Conservation (phyloP, 2,797 vertebrate species). For the Pelochelys cantorii region DNA sequence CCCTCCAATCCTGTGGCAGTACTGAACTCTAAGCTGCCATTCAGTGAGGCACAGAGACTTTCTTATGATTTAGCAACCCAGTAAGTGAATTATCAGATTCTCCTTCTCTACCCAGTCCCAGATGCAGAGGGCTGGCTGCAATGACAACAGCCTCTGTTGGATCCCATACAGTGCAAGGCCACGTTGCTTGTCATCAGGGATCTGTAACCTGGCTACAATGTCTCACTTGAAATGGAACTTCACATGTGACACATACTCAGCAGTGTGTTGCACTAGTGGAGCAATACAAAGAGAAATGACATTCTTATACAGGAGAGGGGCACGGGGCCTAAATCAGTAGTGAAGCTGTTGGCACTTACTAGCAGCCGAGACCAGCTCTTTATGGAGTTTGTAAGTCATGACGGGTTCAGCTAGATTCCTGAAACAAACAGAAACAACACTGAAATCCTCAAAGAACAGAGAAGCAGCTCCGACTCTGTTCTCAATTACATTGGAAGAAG, state of each 20-base stretch:
- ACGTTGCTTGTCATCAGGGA: background rate
- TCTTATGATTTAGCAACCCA: background rate
- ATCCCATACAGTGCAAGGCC: background rate
- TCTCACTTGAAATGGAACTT: background rate
- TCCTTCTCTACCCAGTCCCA: background rate
- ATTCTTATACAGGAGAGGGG: background rate
- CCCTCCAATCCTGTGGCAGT: background rate
- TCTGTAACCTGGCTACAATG: background rate
- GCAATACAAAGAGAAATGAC: background rate
- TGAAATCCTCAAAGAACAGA: constrained; percentile 4
- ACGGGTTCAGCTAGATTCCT: constrained; percentile 97
- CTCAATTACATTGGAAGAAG: fast-evolving
- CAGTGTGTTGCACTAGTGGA: no score
- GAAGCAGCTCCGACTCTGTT: background rate
- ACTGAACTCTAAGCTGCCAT: background rate
- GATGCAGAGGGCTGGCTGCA: background rate
- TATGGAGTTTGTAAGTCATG: constrained; percentile 96
- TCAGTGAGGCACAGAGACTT: background rate
- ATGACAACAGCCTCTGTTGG: background rate
- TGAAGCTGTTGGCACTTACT: constrained; percentile 85
- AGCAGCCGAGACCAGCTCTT: constrained; percentile 93
- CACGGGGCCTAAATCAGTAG: fast-evolving
- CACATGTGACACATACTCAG: background rate
- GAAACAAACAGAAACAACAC: constrained; percentile 60
- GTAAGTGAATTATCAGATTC: background rate